These are phyloP conservation scores for Aromia moschata DNA, from an alignment of 2,888 invertebrate genomes.

Conservation along the genomic window DNA sequence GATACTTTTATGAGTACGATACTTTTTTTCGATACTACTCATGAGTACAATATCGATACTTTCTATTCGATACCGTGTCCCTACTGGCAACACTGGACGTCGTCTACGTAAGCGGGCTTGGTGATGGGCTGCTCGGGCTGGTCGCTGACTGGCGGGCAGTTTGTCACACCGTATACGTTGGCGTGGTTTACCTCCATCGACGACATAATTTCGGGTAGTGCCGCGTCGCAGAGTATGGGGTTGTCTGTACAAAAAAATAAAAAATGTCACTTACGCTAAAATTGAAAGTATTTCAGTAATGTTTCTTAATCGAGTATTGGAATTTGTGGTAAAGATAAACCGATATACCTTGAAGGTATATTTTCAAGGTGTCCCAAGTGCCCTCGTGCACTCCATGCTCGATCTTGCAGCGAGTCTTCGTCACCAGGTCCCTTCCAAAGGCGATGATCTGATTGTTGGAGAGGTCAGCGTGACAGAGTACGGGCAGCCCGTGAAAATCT, in stretches of 20 bases:
- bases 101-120: slow-evolving; percentile 58
- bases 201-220: slow-evolving; percentile 74
- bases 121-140: slow-evolving; percentile 58
- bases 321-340: no score
- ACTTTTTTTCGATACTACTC: neutral
- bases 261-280: no score
- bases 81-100: no score
- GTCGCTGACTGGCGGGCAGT: slow-evolving; percentile 58
- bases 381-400: slow-evolving; percentile 78
- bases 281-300: no score
- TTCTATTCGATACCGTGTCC: neutral
- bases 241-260: slow-evolving; percentile 74
- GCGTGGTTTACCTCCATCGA: slow-evolving; percentile 78
- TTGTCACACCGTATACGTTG: slow-evolving; percentile 74
- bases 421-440: slow-evolving; percentile 78
- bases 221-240: slow-evolving; percentile 81
- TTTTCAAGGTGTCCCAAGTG: slow-evolving; percentile 72
- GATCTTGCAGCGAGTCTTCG: slow-evolving; percentile 81
- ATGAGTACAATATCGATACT: neutral
- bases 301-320: no score
- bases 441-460: slow-evolving; percentile 79
- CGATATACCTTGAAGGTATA: slow-evolving; percentile 82
- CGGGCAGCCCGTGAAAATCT: slow-evolving; percentile 85
- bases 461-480: slow-evolving; percentile 82
- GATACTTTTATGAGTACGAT: no score